Evolutionary conservation across 2,888 invertebrate genomes (phyloP).

Genomic region (Drosophila sordidapex): DNA sequence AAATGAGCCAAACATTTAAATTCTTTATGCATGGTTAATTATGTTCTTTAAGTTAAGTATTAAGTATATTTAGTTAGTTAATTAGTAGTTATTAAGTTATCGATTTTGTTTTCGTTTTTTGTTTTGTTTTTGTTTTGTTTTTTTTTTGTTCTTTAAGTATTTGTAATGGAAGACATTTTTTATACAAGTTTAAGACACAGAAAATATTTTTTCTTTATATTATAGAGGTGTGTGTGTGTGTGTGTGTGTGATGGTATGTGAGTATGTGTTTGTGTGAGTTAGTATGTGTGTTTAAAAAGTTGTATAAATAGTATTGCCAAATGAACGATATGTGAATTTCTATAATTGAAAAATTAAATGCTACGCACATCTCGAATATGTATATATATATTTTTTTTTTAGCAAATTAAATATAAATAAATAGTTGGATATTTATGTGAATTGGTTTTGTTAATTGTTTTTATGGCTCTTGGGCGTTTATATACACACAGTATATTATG

Average conservation of each 20-base stretch:
- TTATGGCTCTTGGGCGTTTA: conserved; percentile 29
- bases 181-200: conserved; percentile 86
- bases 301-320: conserved; percentile 43
- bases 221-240: conserved; percentile 44
- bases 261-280: conserved; percentile 21
- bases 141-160: conserved; percentile 75
- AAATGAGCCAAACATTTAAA: conserved; percentile 56
- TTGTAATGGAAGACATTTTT: conserved; percentile 85
- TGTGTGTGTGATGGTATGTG: conserved; percentile 33
- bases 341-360: conserved; percentile 25
- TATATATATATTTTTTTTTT: conserved; percentile 2
- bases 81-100: conserved; percentile 67
- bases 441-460: conserved; percentile 24
- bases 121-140: conserved; percentile 36
- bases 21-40: conserved; percentile 64
- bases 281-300: conserved; percentile 39
- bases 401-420: conserved; percentile 14
- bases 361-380: conserved; percentile 47
- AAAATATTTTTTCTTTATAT: conserved; percentile 82
- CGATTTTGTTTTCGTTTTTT: conserved; percentile 47
- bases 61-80: conserved; percentile 59
- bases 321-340: conserved; percentile 54
- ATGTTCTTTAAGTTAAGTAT: conserved; percentile 53
- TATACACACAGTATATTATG: conserved; percentile 9
- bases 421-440: conserved; percentile 5